These are phyloP conservation scores for Silurus asotus DNA, from an alignment of 2,113 vertebrate genomes.

Conservation along the genomic window DNA sequence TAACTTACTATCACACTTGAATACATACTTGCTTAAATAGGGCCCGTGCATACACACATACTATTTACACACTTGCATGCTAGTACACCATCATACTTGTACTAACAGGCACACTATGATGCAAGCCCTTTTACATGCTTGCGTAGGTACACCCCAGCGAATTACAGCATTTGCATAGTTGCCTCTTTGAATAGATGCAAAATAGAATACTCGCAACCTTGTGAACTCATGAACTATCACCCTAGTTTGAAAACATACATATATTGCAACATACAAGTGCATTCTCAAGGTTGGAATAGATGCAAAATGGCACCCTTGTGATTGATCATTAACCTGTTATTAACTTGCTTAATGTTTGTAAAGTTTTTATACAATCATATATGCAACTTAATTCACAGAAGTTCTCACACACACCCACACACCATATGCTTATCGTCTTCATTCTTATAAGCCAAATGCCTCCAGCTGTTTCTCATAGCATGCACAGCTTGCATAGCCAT, in stretches of 20 bases:
- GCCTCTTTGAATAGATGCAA: not conserved
- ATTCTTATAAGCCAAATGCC: slow-evolving; percentile 35
- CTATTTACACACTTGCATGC: not conserved
- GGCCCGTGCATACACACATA: not conserved
- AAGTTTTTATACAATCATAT: too few species aligned
- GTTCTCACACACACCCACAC: slow-evolving; percentile 11
- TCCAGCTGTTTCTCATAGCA: slow-evolving; percentile 60
- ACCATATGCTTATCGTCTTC: slow-evolving; percentile 35
- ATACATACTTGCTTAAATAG: not conserved
- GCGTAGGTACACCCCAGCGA: not conserved
- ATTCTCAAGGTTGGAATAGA: not conserved
- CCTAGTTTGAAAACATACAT: not conserved
- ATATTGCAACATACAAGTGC: not conserved
- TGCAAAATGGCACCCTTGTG: not conserved
- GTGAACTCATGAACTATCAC: not conserved
- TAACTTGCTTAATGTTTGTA: too few species aligned
- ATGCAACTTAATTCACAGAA: not conserved
- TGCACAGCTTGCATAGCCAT: slow-evolving; percentile 20
- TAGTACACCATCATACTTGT: too few species aligned
- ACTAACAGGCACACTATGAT: not conserved
- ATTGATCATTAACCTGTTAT: too few species aligned
- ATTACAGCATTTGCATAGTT: not conserved
- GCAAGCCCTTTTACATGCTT: not conserved
- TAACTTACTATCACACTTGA: not conserved
- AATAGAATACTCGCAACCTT: not conserved